Base-by-base conservation (phyloP, 1,140 invertebrate genomes). In the Cyphomyrmex costatus region DNA sequence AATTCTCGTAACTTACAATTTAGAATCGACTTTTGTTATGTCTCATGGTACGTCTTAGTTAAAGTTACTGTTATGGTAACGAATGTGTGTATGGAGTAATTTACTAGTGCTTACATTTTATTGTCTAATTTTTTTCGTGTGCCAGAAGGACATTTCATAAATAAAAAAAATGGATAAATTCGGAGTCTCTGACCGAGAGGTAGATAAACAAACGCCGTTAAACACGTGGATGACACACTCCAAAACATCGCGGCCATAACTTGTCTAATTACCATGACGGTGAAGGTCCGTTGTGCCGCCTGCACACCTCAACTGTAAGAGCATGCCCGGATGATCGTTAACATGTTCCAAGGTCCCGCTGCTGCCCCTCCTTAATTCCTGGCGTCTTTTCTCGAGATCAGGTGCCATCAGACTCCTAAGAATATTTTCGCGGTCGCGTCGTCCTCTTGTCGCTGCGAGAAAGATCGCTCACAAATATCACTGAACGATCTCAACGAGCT, bases 361-460 rank as follows among this genome's bases (percentile, higher is more conserved):
- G 61, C 53, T 85, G 30, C 76, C 63, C 68, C 90, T 91, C 80
- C 90, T 89, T 14, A 87, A 68, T 89, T 91, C 89, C 61, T 91
- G 87, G 30, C 89, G 90, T 7, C 92, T 93, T 66, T 93, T 94
- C 53, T 94, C 93, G 46, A 94, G 89, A 68, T 94, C 92, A 66
- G 93, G 93, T 92, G 93, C 93, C 93, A 94, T 94, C 87, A 92
- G 93, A 73, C 49, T 60, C 66, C 36, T 63, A 30, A 51, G 51
- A 46, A 49, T 27, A 14, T 74, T 46, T 30, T 21, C 36, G 68
- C 14, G 6, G 51, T 8, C 68, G 33, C 53, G 68, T 80, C n/a
- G 61, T 66, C 2, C 14, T 19, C 8, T 19, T 2, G n/a, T 8
- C 24, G 7, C n/a, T n/a, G n/a, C n/a, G n/a, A n/a, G n/a, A n/a